A percentile compares a stretch with the other conserved stretches of the same genome.
These are phyloP conservation scores for Microchirus variegatus DNA, from an alignment of 2,797 vertebrate species.

Conservation along the genomic window DNA sequence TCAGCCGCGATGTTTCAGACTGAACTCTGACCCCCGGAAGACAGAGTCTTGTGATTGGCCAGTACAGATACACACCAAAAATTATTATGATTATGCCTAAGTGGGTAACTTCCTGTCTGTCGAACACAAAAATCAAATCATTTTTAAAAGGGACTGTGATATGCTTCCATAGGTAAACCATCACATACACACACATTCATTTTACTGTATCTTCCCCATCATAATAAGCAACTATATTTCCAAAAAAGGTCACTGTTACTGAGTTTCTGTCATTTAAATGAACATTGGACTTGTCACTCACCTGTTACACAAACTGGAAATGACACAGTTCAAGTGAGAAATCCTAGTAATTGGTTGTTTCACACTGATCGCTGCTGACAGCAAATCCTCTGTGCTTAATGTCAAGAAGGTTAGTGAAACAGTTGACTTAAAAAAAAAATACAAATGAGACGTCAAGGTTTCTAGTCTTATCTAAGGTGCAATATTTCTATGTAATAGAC, in stretches of 20 bases:
- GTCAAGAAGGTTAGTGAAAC: background rate
- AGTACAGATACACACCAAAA: no score
- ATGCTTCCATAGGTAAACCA: slow-evolving; percentile 28
- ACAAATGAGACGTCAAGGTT: background rate
- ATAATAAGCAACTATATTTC: slow-evolving; percentile 22
- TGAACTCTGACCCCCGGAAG: no score
- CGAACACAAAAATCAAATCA: no score
- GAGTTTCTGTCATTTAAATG: slow-evolving; percentile 58
- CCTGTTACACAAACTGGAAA: no score
- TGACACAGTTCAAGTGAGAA: slow-evolving; percentile 6
- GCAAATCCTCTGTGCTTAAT: slow-evolving; percentile 5
- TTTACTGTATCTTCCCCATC: slow-evolving; percentile 20
- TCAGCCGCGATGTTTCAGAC: no score
- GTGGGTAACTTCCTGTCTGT: no score
- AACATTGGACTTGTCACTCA: slow-evolving; percentile 41
- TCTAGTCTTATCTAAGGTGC: no score
- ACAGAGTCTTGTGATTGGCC: no score
- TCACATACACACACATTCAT: slow-evolving; percentile 23
- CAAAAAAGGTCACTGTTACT: no score
- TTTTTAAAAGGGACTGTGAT: slow-evolving; percentile 54
- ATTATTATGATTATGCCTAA: no score
- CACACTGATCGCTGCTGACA: slow-evolving; percentile 30
- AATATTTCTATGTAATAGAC: no score
- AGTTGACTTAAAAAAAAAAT: background rate
- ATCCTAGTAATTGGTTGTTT: slow-evolving; percentile 41